Evolutionary conservation across 2,888 invertebrate species (phyloP).

Genomic region (Philereme vetulata): DNA sequence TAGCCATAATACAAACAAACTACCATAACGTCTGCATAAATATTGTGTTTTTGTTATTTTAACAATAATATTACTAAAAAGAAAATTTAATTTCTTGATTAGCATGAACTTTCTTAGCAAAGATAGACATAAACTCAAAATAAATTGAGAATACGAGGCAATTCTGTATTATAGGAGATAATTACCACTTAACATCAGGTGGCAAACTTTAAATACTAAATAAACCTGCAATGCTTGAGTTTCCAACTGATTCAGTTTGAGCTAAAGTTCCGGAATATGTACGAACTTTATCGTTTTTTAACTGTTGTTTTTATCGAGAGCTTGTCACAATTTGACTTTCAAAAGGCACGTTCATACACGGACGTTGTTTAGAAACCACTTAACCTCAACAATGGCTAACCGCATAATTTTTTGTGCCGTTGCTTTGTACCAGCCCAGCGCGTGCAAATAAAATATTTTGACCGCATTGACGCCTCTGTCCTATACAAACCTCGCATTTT

Average conservation of each 20-base stretch:
- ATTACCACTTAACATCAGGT: too few species aligned
- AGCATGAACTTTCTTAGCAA: too few species aligned
- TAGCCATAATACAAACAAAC: constrained; percentile 1
- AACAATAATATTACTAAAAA: not conserved
- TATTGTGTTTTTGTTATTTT: constrained; percentile 16
- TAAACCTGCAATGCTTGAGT: too few species aligned
- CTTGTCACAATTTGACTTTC: constrained; percentile 18
- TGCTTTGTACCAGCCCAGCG: constrained; percentile 54
- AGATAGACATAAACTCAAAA: too few species aligned
- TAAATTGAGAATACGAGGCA: too few species aligned
- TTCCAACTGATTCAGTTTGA: too few species aligned
- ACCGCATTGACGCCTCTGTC: constrained; percentile 51
- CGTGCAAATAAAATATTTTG: constrained; percentile 71
- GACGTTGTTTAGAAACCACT: constrained; percentile 64
- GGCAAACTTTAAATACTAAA: too few species aligned
- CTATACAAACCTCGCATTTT: constrained; percentile 52
- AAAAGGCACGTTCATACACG: constrained; percentile 38
- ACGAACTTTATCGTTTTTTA: not conserved
- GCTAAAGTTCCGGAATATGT: not conserved
- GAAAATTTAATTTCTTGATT: too few species aligned
- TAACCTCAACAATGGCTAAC: constrained; percentile 62
- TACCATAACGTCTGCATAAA: constrained; percentile 19
- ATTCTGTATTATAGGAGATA: too few species aligned
- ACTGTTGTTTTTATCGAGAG: constrained; percentile 6
- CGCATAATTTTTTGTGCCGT: constrained; percentile 59